Evolutionary conservation across 2,888 invertebrate species (phyloP).

Genomic region (Leptinotarsa peninsularis): DNA sequence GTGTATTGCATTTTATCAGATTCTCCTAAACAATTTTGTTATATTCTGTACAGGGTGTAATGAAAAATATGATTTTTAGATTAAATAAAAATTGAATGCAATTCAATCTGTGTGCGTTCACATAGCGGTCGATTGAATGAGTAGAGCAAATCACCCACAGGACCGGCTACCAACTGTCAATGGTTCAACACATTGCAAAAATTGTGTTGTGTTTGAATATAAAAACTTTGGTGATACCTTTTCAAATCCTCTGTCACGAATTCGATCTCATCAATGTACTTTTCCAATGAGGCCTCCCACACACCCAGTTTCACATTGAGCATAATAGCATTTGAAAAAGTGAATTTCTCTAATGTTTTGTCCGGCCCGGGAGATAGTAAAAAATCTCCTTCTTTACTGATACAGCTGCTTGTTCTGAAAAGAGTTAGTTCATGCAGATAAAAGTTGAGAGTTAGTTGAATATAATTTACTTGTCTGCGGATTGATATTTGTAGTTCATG

Average conservation of each 20-base stretch:
- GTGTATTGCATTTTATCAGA: no score
- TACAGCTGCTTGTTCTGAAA: constrained; percentile 55
- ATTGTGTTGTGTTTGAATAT: background rate
- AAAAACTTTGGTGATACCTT: constrained; percentile 45
- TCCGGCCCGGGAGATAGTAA: constrained; percentile 66
- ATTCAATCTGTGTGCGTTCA: no score
- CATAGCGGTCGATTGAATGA: no score
- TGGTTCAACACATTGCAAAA: no score
- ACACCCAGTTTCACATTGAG: constrained; percentile 94
- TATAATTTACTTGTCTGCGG: constrained; percentile 62
- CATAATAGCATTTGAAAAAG: constrained; percentile 94
- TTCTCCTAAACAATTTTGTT: no score
- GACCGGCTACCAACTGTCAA: no score
- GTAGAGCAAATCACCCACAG: no score
- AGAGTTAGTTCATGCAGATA: background rate
- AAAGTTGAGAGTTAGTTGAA: background rate
- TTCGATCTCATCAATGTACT: constrained; percentile 86
- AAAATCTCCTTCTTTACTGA: constrained; percentile 61
- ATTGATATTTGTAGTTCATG: constrained; percentile 83
- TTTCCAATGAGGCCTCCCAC: constrained; percentile 90
- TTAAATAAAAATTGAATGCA: no score
- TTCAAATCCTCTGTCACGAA: constrained; percentile 84
- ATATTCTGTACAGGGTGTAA: no score
- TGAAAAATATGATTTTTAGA: no score
- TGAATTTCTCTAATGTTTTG: constrained; percentile 81